Percentiles rank a stretch among this genome's conserved stretches.
phyloP scores from a whole-genome alignment of 2,888 invertebrate species.

The Macrosoma leucophasiata region DNA sequence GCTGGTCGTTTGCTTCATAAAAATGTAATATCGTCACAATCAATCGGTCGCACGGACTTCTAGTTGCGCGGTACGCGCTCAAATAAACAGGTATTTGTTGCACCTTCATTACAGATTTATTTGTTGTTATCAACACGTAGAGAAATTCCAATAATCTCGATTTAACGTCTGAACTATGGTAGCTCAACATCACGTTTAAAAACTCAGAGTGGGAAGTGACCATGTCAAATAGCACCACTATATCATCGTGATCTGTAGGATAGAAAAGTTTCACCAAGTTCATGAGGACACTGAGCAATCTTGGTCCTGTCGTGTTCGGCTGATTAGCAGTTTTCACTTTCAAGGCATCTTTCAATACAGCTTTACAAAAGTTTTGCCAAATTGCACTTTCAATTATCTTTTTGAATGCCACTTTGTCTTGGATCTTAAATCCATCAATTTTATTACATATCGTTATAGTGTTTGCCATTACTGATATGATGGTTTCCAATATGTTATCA shows the following conservation, averaged over 20 bases:
- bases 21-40: conserved; percentile 80
- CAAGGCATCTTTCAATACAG: conserved; percentile 80
- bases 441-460: conserved; percentile 46
- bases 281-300: conserved; percentile 73
- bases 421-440: conserved; percentile 34
- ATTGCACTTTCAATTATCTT: conserved; percentile 59
- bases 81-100: conserved; percentile 85
- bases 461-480: conserved; percentile 44
- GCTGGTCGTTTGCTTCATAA: conserved; percentile 81
- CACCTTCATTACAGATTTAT: conserved; percentile 78
- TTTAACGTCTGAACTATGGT: conserved; percentile 66
- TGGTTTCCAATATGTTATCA: conserved; percentile 33
- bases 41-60: conserved; percentile 81
- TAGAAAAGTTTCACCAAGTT: conserved; percentile 76
- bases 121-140: conserved; percentile 76
- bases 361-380: conserved; percentile 78
- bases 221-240: conserved; percentile 81
- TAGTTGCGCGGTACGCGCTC: conserved; percentile 85
- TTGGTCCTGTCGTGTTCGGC: conserved; percentile 49
- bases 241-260: conserved; percentile 54
- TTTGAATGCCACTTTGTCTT: conserved; percentile 47
- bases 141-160: conserved; percentile 80
- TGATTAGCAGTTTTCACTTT: conserved; percentile 55
- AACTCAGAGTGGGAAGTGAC: conserved; percentile 86
- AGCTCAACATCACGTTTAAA: conserved; percentile 79